phyloP scores from a whole-genome alignment of 1,140 invertebrate species.

The Bombus polaris region DNA sequence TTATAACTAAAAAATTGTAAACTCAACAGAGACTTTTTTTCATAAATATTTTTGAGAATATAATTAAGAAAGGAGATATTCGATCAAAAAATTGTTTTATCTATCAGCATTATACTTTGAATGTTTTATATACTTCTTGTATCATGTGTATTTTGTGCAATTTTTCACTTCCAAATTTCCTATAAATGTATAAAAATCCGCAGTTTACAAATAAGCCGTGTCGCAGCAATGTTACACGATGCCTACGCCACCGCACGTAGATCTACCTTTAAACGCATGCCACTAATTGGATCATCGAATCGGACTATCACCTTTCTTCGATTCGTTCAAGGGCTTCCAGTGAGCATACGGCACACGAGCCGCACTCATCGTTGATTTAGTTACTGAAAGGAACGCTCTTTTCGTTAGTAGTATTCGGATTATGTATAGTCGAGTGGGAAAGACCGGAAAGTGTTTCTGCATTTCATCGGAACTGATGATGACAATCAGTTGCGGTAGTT shows the following conservation, averaged over 20 bases:
- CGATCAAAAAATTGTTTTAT: no score
- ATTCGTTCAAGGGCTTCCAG: conserved; percentile 35
- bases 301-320: conserved; percentile 18
- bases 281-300: conserved; percentile 44
- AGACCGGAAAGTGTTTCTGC: conserved; percentile 17
- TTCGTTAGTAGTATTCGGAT: not conserved
- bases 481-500: not conserved
- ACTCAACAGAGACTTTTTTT: no score
- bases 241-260: not conserved
- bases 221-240: not conserved
- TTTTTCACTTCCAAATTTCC: no score
- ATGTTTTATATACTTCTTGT: no score
- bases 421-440: not conserved
- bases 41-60: no score
- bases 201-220: conserved; percentile 50
- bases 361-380: not conserved
- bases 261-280: conserved; percentile 37
- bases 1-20: no score
- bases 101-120: no score
- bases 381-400: not conserved
- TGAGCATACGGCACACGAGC: not conserved
- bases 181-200: conserved; percentile 15
- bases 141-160: no score
- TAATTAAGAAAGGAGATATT: no score
- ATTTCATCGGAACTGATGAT: not conserved